Base-by-base conservation (phyloP, 2,797 vertebrate genomes). In the Anomalospiza imberbis region DNA sequence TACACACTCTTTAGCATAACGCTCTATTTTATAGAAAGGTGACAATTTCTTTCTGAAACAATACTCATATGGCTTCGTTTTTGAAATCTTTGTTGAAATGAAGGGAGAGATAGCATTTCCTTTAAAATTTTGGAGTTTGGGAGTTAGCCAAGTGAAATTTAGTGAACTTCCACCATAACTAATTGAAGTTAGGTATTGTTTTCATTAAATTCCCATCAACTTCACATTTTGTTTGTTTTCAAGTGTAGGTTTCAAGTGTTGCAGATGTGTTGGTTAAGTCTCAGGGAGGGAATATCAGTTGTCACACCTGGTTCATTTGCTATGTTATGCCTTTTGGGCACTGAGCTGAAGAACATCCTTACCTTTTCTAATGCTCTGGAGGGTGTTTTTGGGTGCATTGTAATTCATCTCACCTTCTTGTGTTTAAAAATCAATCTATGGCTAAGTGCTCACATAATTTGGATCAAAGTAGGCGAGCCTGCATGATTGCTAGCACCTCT, bases 171-270 rank as follows among this genome's bases (percentile, higher is more conserved):
- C 42, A 17, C 58, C 21, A 7, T 67, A 91, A 88, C 62, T 76
- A 95, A 91, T 91, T 94, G 77, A 94, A 84, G 20, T 70, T 67
- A 60, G 62, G 85, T 58, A 91, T 86, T 94, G 48, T 92, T 96
- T 95, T 94, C 91, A 93, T 95, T 89, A 91, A 92, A 89, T 12
- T 88, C 73, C 81, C 89, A 91, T 94, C 87, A 65, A 57, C 31
- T 75, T 85, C 73, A 50, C 34, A 58, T 95, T 95, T 94, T 81
- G 28, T 77, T 95, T 78, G 60, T 88, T 95, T 95, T 67, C 81
- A 93, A 89, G 88, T 50, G 13, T 88, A 77, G 63, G 17, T 89
- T 47, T 71, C 78, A 62, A 85, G 79, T 62, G 34, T 21, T 71
- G 66, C 55, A 67, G 44, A 96, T 65, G 50, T 80, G 3, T 20